Base-by-base conservation (phyloP, 2,113 vertebrate genomes). In the Calidris pugnax region DNA sequence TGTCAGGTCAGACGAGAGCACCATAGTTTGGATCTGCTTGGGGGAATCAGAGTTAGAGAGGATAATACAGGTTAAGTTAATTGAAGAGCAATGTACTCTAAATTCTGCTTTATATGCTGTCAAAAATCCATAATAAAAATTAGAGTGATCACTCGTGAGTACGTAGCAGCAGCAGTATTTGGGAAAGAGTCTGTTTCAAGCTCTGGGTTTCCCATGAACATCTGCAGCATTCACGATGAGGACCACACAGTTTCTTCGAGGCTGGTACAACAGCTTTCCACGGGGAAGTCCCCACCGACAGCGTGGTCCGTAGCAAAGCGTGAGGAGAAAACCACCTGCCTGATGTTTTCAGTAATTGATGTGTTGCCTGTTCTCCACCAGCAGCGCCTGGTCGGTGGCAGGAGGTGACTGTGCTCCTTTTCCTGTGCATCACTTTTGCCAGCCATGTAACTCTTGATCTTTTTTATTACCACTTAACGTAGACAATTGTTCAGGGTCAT, bases 231-330 rank as follows among this genome's bases (percentile, higher is more conserved):
- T 75, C 6, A 12, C 1, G 1, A 16, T 27, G 39, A 62, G 53
- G 19, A 64, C 8, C 2, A 1, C 0, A 0, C 33, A 13, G 6
- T 64, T 94, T 91, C 66, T 62, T 60, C 0, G 2, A 62, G 64
- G 24, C 2, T 47, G 26, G 16, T 80, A 22, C 55, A 33, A 9
- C 17, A 55, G 60, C 62, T 68, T 95, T 87, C 20, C 37, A 73
- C 53, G 79, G 62, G 57, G 26, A 48, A 76, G 48, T 48, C 62
- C 33, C n/a, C 3, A 4, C 62, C 56, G 24, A 7, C 53, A 72
- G 28, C 0, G 0, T 39, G n/a, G 24, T 86, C 62, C 57, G 77
- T 21, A 55, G 51, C 89, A 85, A 77, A 82, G 39, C 0, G 0
- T 41, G 55, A 41, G 55, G 50, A 85, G 53, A 43, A 87, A 45